Evolutionary conservation across 2,888 invertebrate genomes (phyloP).

Genomic region (Pyrrhosoma nymphula): DNA sequence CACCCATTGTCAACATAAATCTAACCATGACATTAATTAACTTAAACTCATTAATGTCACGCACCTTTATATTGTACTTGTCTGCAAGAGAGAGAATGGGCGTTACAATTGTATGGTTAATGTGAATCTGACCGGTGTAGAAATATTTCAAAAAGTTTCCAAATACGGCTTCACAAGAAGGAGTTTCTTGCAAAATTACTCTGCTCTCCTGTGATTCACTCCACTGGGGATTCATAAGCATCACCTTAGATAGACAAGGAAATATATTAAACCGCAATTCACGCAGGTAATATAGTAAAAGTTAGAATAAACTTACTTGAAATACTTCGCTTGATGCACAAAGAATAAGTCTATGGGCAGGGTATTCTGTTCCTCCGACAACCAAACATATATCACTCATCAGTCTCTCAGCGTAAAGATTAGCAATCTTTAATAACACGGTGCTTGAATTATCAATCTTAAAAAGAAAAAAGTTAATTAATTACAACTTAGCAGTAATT

Average conservation of each 20-base stretch:
- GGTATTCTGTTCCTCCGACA: constrained; percentile 90
- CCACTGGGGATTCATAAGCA: constrained; percentile 97
- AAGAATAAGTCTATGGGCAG: constrained; percentile 93
- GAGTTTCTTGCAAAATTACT: constrained; percentile 91
- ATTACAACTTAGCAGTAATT: not conserved
- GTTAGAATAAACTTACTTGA: constrained; percentile 82
- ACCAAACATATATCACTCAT: constrained; percentile 94
- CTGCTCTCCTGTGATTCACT: constrained; percentile 92
- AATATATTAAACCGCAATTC: not conserved
- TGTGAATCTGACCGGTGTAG: constrained; percentile 93
- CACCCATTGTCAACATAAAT: not conserved
- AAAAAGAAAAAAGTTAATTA: constrained; percentile 71
- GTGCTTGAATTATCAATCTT: constrained; percentile 93
- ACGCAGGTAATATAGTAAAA: not conserved
- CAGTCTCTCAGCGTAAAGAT: constrained; percentile 89
- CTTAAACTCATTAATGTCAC: not conserved
- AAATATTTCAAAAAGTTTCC: constrained; percentile 93
- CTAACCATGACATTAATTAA: no score
- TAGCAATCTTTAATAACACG: constrained; percentile 89
- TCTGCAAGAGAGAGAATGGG: constrained; percentile 94
- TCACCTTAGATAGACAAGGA: constrained; percentile 82
- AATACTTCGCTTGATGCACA: constrained; percentile 97
- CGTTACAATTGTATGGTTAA: constrained; percentile 91
- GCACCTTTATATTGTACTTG: constrained; percentile 94
- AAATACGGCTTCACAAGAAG: constrained; percentile 91